These are phyloP conservation scores for Eubasilissa splendida DNA, from an alignment of 2,888 invertebrate genomes.

Conservation along the genomic window DNA sequence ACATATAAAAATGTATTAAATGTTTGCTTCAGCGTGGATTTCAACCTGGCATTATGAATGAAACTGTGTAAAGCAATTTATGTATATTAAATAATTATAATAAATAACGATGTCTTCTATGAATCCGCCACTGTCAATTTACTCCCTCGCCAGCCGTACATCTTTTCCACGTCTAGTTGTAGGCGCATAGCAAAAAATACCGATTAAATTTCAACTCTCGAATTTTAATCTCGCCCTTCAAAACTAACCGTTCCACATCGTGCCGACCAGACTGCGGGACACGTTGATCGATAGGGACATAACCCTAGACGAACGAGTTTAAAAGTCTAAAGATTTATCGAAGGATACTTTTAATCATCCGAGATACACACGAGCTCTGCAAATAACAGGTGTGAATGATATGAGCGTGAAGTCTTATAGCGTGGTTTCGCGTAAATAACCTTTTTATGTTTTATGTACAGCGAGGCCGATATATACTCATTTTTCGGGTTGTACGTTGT, in stretches of 20 bases:
- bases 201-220: neutral
- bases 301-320: neutral
- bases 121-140: too few species aligned
- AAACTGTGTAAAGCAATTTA: too few species aligned
- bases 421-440: neutral
- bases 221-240: neutral
- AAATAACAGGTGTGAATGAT: neutral
- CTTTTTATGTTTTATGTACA: neutral
- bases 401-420: neutral
- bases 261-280: neutral
- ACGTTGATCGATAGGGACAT: neutral
- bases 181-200: neutral
- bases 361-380: neutral
- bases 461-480: too few species aligned
- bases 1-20: too few species aligned
- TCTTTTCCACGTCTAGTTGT: too few species aligned
- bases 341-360: constrained; percentile 3
- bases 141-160: too few species aligned
- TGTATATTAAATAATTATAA: too few species aligned
- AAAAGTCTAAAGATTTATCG: constrained; percentile 1
- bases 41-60: too few species aligned
- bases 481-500: too few species aligned
- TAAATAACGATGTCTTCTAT: too few species aligned
- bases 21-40: too few species aligned
- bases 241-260: neutral